Evolutionary conservation across 2,113 vertebrate species (phyloP), one percentile per base, ranked within the genome.

Genomic region (Telmatochromis bifrenatus): DNA sequence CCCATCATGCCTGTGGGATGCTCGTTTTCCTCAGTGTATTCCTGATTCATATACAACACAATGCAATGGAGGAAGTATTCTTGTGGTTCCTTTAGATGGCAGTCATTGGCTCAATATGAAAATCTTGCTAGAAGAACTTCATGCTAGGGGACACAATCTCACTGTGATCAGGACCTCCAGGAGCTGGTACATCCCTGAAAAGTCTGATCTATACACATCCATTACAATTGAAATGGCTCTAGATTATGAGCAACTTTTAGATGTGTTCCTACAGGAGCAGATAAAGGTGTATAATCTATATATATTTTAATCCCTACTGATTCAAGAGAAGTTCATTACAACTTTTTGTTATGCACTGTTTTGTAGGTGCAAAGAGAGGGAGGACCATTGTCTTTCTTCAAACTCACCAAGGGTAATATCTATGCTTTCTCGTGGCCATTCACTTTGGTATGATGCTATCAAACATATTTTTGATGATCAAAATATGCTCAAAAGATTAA

Each of bases 41-140:
- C 81, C 58, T 94, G 33, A 84, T 86, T 89, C 55, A 70, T 70
- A 91, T 45, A 26, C 55, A 12, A 51, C 85, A 26, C 33, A 37
- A 7, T 95, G 92, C 14, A 7, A 91, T 28, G 95, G 94, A 31
- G 95, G 94, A 14, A 95, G 95, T 51, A 88, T 96, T 53, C 86
- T 96, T 17, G 94, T 96, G 14, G 94, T 91, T 45, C 95, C 96
- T 7, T 7, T 95, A 3, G 96, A 96, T 3, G 96, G 96, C 8
- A 96, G 95, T 49, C 96, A 96, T 37, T 96, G 96, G 96, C n/a
- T 96, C 60, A 96, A 96, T 83, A 96, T 96, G 94, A 95, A 95
- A 79, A 65, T 96, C 6, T 49, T 96, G 45, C 47, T 96, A 10
- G 93, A 95, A 87, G 95, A 94, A n/a, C 91, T 96, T 60, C 93